Evolutionary conservation across 2,113 vertebrate species (phyloP), one percentile per base, ranked within the genome.

Genomic region (Gallinago undulata): DNA sequence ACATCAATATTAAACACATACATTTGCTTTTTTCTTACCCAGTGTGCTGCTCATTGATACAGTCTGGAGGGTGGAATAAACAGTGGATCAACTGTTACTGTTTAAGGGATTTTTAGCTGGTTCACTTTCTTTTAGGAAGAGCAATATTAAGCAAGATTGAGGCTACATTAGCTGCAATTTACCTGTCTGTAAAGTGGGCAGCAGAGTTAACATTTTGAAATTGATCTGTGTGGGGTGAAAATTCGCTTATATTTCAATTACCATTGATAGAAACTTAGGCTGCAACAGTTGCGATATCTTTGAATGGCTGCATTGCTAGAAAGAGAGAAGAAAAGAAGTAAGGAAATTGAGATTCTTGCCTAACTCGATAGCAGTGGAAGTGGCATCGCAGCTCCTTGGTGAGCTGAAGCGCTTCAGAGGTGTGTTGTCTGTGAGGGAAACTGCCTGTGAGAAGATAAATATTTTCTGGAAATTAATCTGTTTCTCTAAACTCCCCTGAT

Each of bases 1-100:
- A 64, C 35, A 53, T 35, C 23, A 15, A 0, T 8, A 15, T 63
- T 28, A 43, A 33, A 62, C 27, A 15, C 1, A 0, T 1, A 15
- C 4, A 8, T 45, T 51, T 64, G 9, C 6, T 59, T 75, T 87
- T 70, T 86, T 47, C 43, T 87, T 62, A 79, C 57, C 28, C 43
- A 28, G 33, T 1, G 1, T 41, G 43, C 39, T 76, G 48, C 37
- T 37, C 28, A 8, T 25, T 35, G 33, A 59, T 48, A 68, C 30
- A 60, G 57, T 33, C 45, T 67, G 60, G 43, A 73, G 45, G 18
- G 50, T 72, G 83, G 64, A 68, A 12, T 30, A 68, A 53, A 28
- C 5, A 39, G 24, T 30, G 60, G 43, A 89, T 60, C 37, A 37
- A 3, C 45, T 66, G 37, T 24, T 60, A 37, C 0, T 35, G 7